phyloP scores from a whole-genome alignment of 2,888 invertebrate species.

The Volucella bombylans region DNA sequence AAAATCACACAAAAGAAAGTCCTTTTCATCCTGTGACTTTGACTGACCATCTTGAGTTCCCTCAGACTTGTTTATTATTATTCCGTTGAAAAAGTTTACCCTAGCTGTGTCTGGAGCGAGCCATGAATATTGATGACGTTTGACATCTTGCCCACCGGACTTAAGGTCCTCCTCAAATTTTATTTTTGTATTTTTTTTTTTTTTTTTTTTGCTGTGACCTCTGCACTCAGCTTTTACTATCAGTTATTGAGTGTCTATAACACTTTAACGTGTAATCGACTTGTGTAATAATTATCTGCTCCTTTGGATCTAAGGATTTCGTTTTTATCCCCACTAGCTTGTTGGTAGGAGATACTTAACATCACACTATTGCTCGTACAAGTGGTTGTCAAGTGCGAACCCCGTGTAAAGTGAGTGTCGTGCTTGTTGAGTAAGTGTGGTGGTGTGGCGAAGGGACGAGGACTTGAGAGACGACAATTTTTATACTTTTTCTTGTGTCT shows the following conservation, averaged over 20 bases:
- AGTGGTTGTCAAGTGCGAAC: conserved; percentile 69
- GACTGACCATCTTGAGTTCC: background rate
- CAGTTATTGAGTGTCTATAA: conserved; percentile 61
- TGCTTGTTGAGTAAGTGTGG: conserved; percentile 21
- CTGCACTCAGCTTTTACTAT: conserved; percentile 25
- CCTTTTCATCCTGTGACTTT: conserved; percentile 8
- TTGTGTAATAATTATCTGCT: conserved; percentile 71
- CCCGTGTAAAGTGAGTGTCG: conserved; percentile 64
- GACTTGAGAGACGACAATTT: conserved; percentile 20
- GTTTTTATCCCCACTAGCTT: conserved; percentile 8
- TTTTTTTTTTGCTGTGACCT: conserved; percentile 4
- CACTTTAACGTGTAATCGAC: conserved; percentile 71
- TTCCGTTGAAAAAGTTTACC: conserved; percentile 53
- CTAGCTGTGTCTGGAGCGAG: conserved; percentile 65
- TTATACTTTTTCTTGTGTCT: conserved; percentile 61
- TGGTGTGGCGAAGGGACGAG: conserved; percentile 2
- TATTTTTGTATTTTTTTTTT: conserved; percentile 37
- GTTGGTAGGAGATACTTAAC: conserved; percentile 41
- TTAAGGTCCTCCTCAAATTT: conserved; percentile 53
- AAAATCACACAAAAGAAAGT: conserved; percentile 72
- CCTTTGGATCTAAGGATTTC: conserved; percentile 52
- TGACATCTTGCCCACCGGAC: conserved; percentile 58
- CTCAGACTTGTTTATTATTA: conserved; percentile 61
- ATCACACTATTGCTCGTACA: conserved; percentile 58
- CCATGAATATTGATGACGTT: conserved; percentile 73